Base-by-base conservation (phyloP, 2,113 vertebrate genomes). In the Peromyscus californicus region DNA sequence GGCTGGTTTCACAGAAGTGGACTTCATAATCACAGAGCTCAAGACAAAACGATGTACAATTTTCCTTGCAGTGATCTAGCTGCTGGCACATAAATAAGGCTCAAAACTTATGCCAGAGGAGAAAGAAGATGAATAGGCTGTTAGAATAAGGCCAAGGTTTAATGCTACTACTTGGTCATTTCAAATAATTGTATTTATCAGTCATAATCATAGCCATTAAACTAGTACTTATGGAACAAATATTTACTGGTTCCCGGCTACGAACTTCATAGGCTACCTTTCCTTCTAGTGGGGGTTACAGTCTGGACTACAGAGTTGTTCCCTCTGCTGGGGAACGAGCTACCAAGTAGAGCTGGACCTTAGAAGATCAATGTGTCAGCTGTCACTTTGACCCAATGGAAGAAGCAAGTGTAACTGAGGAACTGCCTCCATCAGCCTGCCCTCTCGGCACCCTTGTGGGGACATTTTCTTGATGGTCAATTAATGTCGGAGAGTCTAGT, bases 11-110 rank as follows among this genome's bases (percentile, higher is more conserved):
- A 86, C n/a, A 80, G 89, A 97, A 95, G 42, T 92, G 21, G 17
- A 57, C 86, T 91, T 87, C n/a, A 51, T 75, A 86, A 79, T 76
- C 84, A 93, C 51, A 83, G 79, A 90, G 85, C 74, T 87, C 76
- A 93, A 86, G 33, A 70, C 21, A 89, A 88, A 96, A 85, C n/a
- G 88, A 80, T 31, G 59, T 65, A 42, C 15, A 59, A 16, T 92
- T 86, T 76, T 91, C 45, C 69, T 88, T 69, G 10, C 42, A 17
- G 16, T 67, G 88, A 75, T 85, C 9, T 29, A 84, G 61, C 72
- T 83, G 3, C 72, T 57, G 4, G n/a, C 51, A 70, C 33, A 59
- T 57, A 89, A 31, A 61, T 86, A 92, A 67, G 16, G 89, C 75
- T 75, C 83, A 91, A 91, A 61, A 36, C 24, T 75, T 93, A 91